phyloP scores from a whole-genome alignment of 2,113 vertebrate genomes.

The Sapajus apella region DNA sequence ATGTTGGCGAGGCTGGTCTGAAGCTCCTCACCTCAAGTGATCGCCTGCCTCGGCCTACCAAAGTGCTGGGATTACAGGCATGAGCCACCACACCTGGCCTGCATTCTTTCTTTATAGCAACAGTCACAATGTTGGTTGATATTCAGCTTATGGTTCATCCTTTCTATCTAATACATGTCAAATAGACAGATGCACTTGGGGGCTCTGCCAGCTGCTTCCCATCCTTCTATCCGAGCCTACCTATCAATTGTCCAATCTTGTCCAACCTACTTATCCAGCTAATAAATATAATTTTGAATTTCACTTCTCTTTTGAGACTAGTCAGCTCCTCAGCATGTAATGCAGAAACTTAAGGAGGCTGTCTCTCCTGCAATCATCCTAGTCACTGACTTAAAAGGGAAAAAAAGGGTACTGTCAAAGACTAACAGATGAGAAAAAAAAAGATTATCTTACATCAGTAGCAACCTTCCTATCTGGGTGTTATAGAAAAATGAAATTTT shows the following conservation, averaged over 20 bases:
- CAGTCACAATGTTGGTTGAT: background rate
- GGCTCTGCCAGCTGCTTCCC: background rate
- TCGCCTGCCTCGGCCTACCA: no score
- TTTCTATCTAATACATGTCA: background rate
- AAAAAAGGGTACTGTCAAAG: background rate
- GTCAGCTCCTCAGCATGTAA: background rate
- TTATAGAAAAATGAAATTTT: slow-evolving; percentile 23
- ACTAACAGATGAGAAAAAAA: background rate
- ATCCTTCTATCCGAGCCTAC: background rate
- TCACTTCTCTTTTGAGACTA: background rate
- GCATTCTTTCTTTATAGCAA: background rate
- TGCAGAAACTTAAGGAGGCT: background rate
- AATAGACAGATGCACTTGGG: background rate
- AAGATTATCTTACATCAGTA: background rate
- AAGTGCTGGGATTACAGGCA: no score
- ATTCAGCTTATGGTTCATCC: background rate
- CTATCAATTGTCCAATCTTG: background rate
- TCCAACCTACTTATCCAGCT: background rate
- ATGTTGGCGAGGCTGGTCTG: no score
- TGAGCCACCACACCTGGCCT: background rate
- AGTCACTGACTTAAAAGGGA: background rate
- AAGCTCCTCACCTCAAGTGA: no score
- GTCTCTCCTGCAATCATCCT: background rate
- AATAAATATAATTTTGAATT: background rate
- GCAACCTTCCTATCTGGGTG: background rate